Conservation (phyloP, 2,797 vertebrate species). For the Eremophila alpestris region DNA sequence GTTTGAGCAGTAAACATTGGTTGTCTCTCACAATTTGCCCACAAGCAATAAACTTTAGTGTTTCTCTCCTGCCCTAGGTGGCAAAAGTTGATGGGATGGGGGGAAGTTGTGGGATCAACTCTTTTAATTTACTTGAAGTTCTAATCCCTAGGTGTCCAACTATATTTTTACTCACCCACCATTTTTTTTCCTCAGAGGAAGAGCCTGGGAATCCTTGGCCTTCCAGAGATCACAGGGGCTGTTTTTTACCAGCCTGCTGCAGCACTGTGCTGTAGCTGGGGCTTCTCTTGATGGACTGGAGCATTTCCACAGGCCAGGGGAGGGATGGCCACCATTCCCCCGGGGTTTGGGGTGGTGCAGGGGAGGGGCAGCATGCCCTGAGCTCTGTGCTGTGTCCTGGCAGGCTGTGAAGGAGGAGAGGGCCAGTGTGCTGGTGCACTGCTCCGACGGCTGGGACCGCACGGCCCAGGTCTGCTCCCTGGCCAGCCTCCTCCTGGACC, state of each 20-base stretch:
- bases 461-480: conserved; percentile 85
- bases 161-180: not conserved
- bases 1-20: not conserved
- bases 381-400: not conserved
- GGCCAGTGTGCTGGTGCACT: conserved; percentile 82
- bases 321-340: not conserved
- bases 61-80: not conserved
- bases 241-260: not conserved
- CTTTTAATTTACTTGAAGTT: not conserved
- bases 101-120: not conserved
- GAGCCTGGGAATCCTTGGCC: not conserved
- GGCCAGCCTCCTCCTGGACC: conserved; percentile 80
- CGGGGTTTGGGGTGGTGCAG: not conserved
- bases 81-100: not conserved
- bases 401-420: conserved; percentile 81
- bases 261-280: not conserved
- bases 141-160: rapidly evolving
- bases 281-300: not conserved
- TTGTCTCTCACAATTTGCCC: not conserved
- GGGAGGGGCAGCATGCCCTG: not conserved
- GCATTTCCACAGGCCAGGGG: not conserved
- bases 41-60: not conserved
- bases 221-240: not conserved
- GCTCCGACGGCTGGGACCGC: conserved; percentile 84
- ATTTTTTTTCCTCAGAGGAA: not conserved